These are phyloP conservation scores for Erannis defoliaria DNA, from an alignment of 2,888 invertebrate species.

Conservation along the genomic window DNA sequence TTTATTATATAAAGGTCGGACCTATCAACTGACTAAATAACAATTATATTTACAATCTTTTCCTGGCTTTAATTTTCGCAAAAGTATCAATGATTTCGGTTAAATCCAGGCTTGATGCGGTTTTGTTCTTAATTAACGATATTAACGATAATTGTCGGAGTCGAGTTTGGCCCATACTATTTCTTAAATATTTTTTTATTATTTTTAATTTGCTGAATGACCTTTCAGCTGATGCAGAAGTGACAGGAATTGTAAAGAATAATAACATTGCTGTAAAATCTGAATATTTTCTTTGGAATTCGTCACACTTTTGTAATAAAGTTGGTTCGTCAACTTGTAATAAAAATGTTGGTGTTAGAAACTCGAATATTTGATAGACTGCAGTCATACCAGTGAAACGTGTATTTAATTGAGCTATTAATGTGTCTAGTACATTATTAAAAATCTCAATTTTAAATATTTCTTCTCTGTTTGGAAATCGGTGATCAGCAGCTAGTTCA, in stretches of 20 bases:
- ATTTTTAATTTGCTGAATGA: slow-evolving; percentile 46
- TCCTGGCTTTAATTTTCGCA: slow-evolving; percentile 32
- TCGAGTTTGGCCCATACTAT: slow-evolving; percentile 39
- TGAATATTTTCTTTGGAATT: slow-evolving; percentile 46
- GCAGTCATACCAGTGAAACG: slow-evolving; percentile 50
- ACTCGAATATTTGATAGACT: slow-evolving; percentile 49
- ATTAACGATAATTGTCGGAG: slow-evolving; percentile 42
- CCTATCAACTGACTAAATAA: background rate
- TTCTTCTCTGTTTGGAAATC: slow-evolving; percentile 26
- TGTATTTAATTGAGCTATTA: slow-evolving; percentile 38
- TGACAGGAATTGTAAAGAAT: slow-evolving; percentile 42
- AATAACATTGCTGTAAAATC: slow-evolving; percentile 41
- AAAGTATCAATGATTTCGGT: slow-evolving; percentile 39
- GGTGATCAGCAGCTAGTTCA: slow-evolving; percentile 43
- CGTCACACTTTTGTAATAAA: slow-evolving; percentile 48
- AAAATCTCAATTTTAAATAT: slow-evolving; percentile 44
- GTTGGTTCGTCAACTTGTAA: slow-evolving; percentile 42
- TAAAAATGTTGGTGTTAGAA: slow-evolving; percentile 51
- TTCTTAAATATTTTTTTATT: slow-evolving; percentile 39
- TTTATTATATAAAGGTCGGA: background rate
- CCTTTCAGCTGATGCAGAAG: slow-evolving; percentile 39
- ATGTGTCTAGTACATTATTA: slow-evolving; percentile 48
- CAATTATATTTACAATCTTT: slow-evolving; percentile 28
- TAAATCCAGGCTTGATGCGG: slow-evolving; percentile 39
- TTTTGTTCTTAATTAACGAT: slow-evolving; percentile 37